Conservation (phyloP, 2,888 invertebrate species). For the Formica aserva region DNA sequence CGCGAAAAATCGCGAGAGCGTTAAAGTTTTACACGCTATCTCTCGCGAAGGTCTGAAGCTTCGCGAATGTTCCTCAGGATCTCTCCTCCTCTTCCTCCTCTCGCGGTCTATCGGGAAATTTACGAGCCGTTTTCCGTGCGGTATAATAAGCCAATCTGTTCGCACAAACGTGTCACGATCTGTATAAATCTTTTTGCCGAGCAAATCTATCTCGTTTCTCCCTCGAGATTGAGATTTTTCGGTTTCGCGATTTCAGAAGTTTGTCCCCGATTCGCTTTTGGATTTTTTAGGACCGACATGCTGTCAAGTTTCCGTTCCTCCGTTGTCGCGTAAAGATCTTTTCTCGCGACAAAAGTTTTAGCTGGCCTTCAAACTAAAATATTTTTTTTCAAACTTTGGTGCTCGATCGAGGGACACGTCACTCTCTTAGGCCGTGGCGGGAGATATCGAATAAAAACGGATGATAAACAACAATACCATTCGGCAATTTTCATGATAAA, state of each 20-base stretch:
- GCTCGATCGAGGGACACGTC: background rate
- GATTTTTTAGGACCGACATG: background rate
- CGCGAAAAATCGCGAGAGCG: background rate
- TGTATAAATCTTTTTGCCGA: background rate
- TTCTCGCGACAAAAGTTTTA: background rate
- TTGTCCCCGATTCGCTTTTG: background rate
- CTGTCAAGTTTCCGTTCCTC: background rate
- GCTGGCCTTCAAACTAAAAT: background rate
- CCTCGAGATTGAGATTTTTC: slow-evolving; percentile 6
- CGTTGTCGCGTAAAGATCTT: background rate
- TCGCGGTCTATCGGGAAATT: slow-evolving; percentile 17
- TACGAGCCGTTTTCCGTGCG: background rate
- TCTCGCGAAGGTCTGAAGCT: background rate
- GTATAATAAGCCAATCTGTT: slow-evolving; percentile 28
- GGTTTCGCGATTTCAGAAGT: background rate
- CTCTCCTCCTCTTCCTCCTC: background rate
- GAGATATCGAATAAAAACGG: background rate
- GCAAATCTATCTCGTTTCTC: background rate
- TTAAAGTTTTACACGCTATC: slow-evolving; percentile 37
- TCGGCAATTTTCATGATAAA: slow-evolving; percentile 18
- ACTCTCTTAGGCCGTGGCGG: background rate
- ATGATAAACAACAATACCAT: slow-evolving; percentile 37
- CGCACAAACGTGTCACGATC: slow-evolving; percentile 17
- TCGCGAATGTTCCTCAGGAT: slow-evolving; percentile 13
- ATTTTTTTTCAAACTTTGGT: background rate